Percentiles rank a stretch among this genome's conserved stretches.
phyloP scores from a whole-genome alignment of 35 echinoderm and acorn worm species.

The Ptychodera flava region DNA sequence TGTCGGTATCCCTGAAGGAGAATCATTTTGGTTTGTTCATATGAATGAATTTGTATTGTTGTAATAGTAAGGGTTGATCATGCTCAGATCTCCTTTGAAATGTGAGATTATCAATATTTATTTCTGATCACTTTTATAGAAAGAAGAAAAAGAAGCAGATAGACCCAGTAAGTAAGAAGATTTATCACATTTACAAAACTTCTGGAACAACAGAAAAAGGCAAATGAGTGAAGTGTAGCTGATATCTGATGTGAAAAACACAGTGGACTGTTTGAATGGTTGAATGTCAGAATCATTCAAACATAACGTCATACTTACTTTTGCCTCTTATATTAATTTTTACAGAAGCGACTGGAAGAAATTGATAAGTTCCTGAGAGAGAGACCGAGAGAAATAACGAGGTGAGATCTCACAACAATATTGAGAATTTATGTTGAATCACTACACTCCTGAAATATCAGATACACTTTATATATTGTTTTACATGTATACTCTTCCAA shows the following conservation, averaged over 20 bases:
- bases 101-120: too few species aligned
- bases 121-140: too few species aligned
- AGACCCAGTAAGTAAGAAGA: conserved; percentile 72
- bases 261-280: too few species aligned
- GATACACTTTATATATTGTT: not conserved
- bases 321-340: conserved; percentile 7
- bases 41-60: too few species aligned
- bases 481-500: not conserved
- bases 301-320: too few species aligned
- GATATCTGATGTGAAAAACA: not conserved
- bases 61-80: too few species aligned
- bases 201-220: not conserved
- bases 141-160: conserved; percentile 79
- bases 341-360: conserved; percentile 55
- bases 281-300: too few species aligned
- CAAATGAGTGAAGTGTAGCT: not conserved
- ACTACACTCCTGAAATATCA: too few species aligned
- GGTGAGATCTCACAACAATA: conserved; percentile 43
- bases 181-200: not conserved
- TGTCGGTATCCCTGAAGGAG: too few species aligned
- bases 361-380: conserved; percentile 69
- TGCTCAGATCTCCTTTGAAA: too few species aligned
- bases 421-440: too few species aligned
- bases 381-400: conserved; percentile 39
- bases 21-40: too few species aligned